These are phyloP conservation scores for Macrosteles quadrilineatus DNA, from an alignment of 1,140 invertebrate species.

Conservation along the genomic window DNA sequence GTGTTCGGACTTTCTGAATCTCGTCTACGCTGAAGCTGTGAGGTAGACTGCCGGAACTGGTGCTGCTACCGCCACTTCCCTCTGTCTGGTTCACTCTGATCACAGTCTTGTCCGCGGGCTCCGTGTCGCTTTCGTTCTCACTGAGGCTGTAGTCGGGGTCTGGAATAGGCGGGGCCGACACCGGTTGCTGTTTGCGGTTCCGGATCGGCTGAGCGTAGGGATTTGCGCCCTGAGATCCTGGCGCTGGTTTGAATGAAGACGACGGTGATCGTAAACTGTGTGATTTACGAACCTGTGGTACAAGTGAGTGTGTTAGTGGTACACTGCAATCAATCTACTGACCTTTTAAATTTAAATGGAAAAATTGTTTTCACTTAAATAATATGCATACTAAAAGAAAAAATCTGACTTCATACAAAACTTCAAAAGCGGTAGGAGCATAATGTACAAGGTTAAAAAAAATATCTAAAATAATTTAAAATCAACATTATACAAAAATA, in stretches of 20 bases:
- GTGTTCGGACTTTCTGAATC: conserved; percentile 75
- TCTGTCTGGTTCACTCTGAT: conserved; percentile 39
- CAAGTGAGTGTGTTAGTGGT: too few relatives aligned
- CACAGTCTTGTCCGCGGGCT: conserved; percentile 55
- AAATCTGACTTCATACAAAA: too few relatives aligned
- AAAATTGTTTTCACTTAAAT: too few relatives aligned
- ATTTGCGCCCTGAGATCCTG: conserved; percentile 28
- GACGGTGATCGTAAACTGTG: conserved; percentile 60
- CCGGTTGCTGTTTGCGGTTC: conserved; percentile 24
- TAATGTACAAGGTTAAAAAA: too few relatives aligned
- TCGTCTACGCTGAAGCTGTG: conserved; percentile 86
- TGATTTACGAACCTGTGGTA: conserved; percentile 64
- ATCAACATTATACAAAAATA: too few relatives aligned
- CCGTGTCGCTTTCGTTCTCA: conserved; percentile 62
- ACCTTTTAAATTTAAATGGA: not conserved
- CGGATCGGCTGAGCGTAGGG: conserved; percentile 42
- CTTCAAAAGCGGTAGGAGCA: too few relatives aligned
- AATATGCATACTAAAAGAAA: too few relatives aligned
- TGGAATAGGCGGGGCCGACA: conserved; percentile 71
- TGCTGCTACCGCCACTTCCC: conserved; percentile 42
- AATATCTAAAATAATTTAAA: too few relatives aligned
- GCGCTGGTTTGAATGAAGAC: conserved; percentile 50
- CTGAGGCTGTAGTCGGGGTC: conserved; percentile 88
- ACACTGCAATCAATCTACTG: too few relatives aligned
- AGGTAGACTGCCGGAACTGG: conserved; percentile 70